These are phyloP conservation scores for Prenolepis imparis DNA, from an alignment of 2,888 invertebrate genomes.

Conservation along the genomic window DNA sequence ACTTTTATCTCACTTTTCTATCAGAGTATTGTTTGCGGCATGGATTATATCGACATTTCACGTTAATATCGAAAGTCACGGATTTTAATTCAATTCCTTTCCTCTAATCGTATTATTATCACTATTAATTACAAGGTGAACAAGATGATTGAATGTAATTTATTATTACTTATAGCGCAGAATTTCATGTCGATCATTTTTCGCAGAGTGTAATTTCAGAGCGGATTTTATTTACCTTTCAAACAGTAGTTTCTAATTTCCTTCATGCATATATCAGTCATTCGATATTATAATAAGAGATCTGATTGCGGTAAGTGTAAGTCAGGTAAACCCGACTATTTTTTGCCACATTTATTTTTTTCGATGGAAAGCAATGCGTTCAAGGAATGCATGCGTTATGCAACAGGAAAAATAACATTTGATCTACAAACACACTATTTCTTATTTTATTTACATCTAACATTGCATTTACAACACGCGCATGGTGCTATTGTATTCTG, in stretches of 20 bases:
- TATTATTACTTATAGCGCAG: not conserved
- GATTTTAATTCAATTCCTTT: not conserved
- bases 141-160: not conserved
- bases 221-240: not conserved
- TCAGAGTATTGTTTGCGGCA: not conserved
- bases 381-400: not conserved
- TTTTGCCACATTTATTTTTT: constrained; percentile 12
- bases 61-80: not conserved
- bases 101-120: not conserved
- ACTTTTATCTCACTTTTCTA: not conserved
- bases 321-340: not conserved
- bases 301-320: not conserved
- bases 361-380: not conserved
- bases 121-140: not conserved
- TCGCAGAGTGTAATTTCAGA: not conserved
- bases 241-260: not conserved
- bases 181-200: not conserved
- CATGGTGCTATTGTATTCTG: not conserved
- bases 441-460: not conserved
- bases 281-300: constrained; percentile 7
- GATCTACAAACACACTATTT: not conserved
- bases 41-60: not conserved
- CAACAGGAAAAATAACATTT: not conserved
- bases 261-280: not conserved
- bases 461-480: not conserved